phyloP scores from a whole-genome alignment of 2,888 invertebrate genomes.

The Micropterix aruncella region DNA sequence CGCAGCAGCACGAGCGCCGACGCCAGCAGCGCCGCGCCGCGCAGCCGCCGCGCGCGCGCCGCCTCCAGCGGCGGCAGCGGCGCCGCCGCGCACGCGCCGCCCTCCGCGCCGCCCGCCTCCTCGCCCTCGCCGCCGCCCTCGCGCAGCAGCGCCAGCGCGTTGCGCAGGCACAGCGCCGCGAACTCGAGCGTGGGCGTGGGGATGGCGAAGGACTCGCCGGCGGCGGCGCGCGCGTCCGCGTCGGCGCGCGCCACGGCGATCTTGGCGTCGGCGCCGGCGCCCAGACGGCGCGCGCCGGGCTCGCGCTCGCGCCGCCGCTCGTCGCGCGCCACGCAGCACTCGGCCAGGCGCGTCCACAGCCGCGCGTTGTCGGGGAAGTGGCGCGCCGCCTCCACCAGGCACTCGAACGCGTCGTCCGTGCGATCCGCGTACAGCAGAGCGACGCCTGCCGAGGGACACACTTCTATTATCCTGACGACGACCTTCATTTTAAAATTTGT shows the following conservation, averaged over 20 bases:
- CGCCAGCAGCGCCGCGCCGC: conserved; percentile 56
- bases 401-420: conserved; percentile 79
- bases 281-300: conserved; percentile 30
- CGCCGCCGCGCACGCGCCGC: conserved; percentile 30
- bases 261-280: conserved; percentile 32
- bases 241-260: background rate
- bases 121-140: conserved; percentile 32
- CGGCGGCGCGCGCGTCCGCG: conserved; percentile 25
- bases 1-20: conserved; percentile 76
- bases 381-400: conserved; percentile 73
- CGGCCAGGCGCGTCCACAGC: conserved; percentile 86
- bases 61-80: conserved; percentile 50
- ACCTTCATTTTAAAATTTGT: no score
- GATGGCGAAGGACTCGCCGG: conserved; percentile 67
- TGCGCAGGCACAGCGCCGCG: conserved; percentile 75
- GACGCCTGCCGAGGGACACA: no score
- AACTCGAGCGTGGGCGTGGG: conserved; percentile 83
- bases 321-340: conserved; percentile 71
- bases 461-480: no score
- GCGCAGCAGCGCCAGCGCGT: conserved; percentile 62
- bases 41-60: conserved; percentile 43
- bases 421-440: conserved; percentile 69
- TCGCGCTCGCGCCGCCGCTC: conserved; percentile 39
- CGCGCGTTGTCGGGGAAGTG: conserved; percentile 78
- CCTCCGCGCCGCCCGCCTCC: conserved; percentile 22